These are phyloP conservation scores for Enoplosus armatus DNA, from an alignment of 2,797 vertebrate species.

Conservation along the genomic window DNA sequence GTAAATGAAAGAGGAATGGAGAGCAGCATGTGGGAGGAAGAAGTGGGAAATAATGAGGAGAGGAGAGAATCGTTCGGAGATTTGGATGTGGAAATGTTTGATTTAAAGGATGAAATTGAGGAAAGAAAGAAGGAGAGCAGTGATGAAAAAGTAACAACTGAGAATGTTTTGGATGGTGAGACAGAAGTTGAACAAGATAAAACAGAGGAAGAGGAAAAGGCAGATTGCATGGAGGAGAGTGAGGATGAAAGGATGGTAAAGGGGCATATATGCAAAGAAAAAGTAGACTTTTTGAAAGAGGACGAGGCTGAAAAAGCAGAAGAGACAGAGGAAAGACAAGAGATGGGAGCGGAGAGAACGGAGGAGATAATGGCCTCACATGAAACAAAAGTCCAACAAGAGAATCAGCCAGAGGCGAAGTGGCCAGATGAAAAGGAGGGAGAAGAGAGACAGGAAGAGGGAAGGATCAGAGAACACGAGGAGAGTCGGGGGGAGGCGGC, in stretches of 20 bases:
- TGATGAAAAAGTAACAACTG: background rate
- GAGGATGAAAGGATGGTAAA: background rate
- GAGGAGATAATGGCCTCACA: background rate
- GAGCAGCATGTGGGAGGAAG: conserved; percentile 11
- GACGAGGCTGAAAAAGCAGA: background rate
- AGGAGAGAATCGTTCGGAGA: conserved; percentile 61
- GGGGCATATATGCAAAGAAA: background rate
- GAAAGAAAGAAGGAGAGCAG: background rate
- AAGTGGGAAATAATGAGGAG: background rate
- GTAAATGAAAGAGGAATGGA: background rate
- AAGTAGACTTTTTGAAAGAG: conserved; percentile 14
- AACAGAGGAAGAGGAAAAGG: conserved; percentile 4
- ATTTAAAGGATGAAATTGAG: conserved; percentile 52
- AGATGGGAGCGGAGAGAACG: conserved; percentile 12
- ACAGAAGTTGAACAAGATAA: background rate
- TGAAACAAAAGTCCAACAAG: conserved; percentile 16
- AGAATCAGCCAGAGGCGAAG: conserved; percentile 25
- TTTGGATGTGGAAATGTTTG: conserved; percentile 74
- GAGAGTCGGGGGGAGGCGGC: conserved; percentile 4
- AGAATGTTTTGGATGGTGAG: background rate
- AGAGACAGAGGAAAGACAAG: background rate
- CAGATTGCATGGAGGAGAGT: background rate
- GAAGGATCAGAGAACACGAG: conserved; percentile 12
- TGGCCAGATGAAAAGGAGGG: background rate
- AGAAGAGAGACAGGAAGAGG: conserved; percentile 21